Base-by-base conservation (phyloP, 1,140 invertebrate genomes). In the Neodiprion lecontei region DNA sequence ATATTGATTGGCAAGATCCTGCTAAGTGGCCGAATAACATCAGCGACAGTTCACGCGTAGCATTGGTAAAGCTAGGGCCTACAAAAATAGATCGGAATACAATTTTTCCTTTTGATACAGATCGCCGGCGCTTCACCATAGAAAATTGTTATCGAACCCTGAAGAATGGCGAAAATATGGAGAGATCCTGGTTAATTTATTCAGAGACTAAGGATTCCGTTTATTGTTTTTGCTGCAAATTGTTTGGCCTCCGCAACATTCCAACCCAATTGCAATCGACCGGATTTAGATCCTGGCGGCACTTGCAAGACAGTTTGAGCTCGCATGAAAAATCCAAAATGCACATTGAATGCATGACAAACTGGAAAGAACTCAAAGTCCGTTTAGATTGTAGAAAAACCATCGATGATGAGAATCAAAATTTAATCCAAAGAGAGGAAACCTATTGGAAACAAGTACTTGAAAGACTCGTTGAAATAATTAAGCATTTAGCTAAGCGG, bases 201-300 rank as follows among this genome's bases (percentile, higher is more conserved):
- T 78, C 73, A 28, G 74, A 74, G 48, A 75, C 65, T 14, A 77
- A 73, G 71, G 71, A 77, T 72, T 76, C 65, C 9, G 72, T 79
- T 48, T 76, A 75, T 73, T 76, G 78, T 72, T 79, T 79, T 72
- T 78, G 73, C 74, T 79, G 75, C 72, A 78, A 78, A 73, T 49
- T 79, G 9, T 72, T 78, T 70, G 70, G 68, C 53, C 8, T 61
- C 3, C 7, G 53, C 8, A 2, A 61, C n/a, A 8, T 61, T 8
- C 53, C 1, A n/a, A 61, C 53, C 7, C 53, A 61, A 61, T 61
- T 61, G 53, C 53, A 61, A 61, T 61, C 53, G 48, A 67, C 67
- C 21, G 61, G 73, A 40, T 74, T 74, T 21, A 74, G 40, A 23
- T 61, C 23, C 67, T 74, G 67, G 47, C 68, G 70, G 70, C 69